Evolutionary conservation across 2,113 vertebrate species (phyloP), one percentile per base, ranked within the genome.

Genomic region (Tetrax tetrax): DNA sequence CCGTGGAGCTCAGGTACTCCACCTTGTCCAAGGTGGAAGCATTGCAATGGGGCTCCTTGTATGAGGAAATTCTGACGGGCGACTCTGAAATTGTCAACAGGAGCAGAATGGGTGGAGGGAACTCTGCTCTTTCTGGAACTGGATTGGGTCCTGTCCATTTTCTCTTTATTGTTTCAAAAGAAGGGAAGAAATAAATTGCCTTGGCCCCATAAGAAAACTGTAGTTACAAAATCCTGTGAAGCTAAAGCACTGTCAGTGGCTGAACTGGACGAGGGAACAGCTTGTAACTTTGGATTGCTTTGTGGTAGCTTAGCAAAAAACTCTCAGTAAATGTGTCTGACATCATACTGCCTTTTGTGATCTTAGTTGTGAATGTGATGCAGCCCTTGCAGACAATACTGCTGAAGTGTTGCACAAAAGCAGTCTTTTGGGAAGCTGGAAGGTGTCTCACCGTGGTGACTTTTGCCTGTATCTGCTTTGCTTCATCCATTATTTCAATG

Each of bases 1-100:
- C 99, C 1, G 70, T 93, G 10, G 91, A 97, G 43, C 96, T 98
- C 89, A 98, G 98, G 99, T 99, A 97, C 71, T 80, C 8, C 33
- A 29, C 43, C 37, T 47, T 28, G 38, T 28, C 33, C 19, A 2
- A 8, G 59, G 47, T 17, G 31, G 57, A 41, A 56, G 29, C 0
- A 0, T 38, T 57, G 27, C 4, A 1, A 9, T 23, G 38, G 66
- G 63, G 21, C 28, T 8, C 4, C 47, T n/a, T 41, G 25, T 29
- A 18, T 47, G 61, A 75, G 65, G 72, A 47, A 43, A 53, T 51
- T 35, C 57, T 66, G 25, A 47, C 28, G 53, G 0, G 6, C 18
- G 29, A 1, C 60, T 85, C 77, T 56, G 83, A 64, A 14, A 38
- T 5, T 7, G 11, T 74, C 17, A 56, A 2, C 12, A 11, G 0